These are phyloP conservation scores for Tetramorium bicarinatum DNA, from an alignment of 2,888 invertebrate genomes.

Conservation along the genomic window DNA sequence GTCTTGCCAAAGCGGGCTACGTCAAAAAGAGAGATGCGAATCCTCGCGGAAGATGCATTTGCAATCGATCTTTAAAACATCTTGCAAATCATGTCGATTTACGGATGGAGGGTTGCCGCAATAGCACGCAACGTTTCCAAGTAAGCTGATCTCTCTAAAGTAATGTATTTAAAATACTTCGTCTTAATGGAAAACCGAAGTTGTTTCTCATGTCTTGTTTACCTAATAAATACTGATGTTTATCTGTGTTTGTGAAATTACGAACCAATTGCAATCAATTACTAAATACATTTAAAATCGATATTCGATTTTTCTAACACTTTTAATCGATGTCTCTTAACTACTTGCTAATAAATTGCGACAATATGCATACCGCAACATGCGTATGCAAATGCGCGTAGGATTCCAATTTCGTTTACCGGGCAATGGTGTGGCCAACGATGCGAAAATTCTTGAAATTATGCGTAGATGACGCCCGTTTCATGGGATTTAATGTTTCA, in stretches of 20 bases:
- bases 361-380: background rate
- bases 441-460: constrained; percentile 52
- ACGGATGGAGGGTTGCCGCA: constrained; percentile 34
- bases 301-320: too few relatives aligned
- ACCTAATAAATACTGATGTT: constrained; percentile 5
- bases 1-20: constrained; percentile 56
- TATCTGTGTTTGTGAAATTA: background rate
- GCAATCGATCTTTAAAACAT: constrained; percentile 57
- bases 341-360: background rate
- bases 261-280: background rate
- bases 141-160: constrained; percentile 27
- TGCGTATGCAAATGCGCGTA: background rate
- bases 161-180: constrained; percentile 43
- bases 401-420: constrained; percentile 35
- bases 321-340: background rate
- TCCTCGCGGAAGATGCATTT: constrained; percentile 56
- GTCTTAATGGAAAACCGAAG: constrained; percentile 19
- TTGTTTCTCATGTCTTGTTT: background rate
- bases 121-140: constrained; percentile 16
- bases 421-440: constrained; percentile 6
- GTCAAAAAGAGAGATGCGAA: constrained; percentile 57
- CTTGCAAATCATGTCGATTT: constrained; percentile 60
- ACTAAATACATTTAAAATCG: background rate
- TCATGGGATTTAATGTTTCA: constrained; percentile 56
- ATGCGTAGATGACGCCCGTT: constrained; percentile 54